A percentile compares a stretch with the other conserved stretches of the same genome.
These are phyloP conservation scores for Zoanthus sansibaricus DNA, from an alignment of 92 coral and sea anemone species.

Conservation along the genomic window DNA sequence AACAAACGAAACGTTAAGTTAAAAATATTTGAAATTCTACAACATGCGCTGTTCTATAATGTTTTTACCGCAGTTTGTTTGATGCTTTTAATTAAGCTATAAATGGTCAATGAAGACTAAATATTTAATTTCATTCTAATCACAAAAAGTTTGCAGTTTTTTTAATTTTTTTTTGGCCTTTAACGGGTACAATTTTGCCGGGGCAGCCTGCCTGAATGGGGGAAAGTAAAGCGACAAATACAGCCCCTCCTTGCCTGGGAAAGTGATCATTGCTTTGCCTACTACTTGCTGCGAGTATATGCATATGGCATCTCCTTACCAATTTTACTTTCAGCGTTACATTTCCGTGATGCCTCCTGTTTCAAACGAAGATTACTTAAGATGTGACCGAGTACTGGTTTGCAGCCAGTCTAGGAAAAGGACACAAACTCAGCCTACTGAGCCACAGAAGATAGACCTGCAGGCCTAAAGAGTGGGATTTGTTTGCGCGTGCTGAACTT, in stretches of 20 bases:
- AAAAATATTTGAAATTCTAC: too few species aligned
- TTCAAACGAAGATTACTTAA: not conserved
- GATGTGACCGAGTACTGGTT: too few species aligned
- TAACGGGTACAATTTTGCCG: not conserved
- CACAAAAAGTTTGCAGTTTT: too few species aligned
- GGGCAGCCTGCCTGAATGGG: not conserved
- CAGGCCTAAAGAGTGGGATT: not conserved
- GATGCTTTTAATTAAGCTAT: too few species aligned
- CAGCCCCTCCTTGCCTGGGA: not conserved
- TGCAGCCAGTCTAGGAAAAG: too few species aligned
- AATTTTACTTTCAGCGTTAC: not conserved
- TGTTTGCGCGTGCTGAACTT: not conserved
- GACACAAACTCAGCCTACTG: too few species aligned
- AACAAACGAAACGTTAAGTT: too few species aligned
- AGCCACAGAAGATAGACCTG: not conserved
- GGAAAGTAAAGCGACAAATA: not conserved
- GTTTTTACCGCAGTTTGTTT: too few species aligned
- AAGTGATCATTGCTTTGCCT: constrained; percentile 10
- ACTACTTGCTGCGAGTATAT: not conserved
- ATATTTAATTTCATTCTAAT: too few species aligned
- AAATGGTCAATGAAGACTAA: too few species aligned
- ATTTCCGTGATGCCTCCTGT: not conserved
- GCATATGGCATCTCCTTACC: constrained; percentile 4
- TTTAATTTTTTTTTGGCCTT: too few species aligned
- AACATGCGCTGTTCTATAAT: too few species aligned